Evolutionary conservation across 2,888 invertebrate genomes (phyloP).

Genomic region (Chrysomela aeneicollis): DNA sequence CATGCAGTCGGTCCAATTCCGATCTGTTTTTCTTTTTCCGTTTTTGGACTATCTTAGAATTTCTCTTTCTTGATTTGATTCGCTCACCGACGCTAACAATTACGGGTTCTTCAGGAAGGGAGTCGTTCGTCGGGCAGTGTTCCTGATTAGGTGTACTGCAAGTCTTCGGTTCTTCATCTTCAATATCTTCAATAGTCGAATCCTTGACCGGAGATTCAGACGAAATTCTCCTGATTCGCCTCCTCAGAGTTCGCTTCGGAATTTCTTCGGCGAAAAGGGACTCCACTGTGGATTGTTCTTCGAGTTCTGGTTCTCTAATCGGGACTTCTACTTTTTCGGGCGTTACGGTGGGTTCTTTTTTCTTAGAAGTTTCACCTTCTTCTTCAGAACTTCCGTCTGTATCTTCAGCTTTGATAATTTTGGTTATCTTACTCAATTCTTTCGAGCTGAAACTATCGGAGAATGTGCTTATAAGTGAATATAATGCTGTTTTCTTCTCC

Average conservation of each 20-base stretch:
- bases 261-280: slow-evolving; percentile 34
- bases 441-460: slow-evolving; percentile 48
- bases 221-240: slow-evolving; percentile 28
- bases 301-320: slow-evolving; percentile 12
- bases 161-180: slow-evolving; percentile 31
- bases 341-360: slow-evolving; percentile 5
- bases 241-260: slow-evolving; percentile 34
- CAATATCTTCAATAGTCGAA: slow-evolving; percentile 20
- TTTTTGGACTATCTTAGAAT: no score
- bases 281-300: background rate
- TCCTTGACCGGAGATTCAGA: slow-evolving; percentile 24
- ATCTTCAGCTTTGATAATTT: slow-evolving; percentile 66
- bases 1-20: slow-evolving; percentile 72
- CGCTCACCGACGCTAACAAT: slow-evolving; percentile 45
- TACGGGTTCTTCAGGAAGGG: slow-evolving; percentile 28
- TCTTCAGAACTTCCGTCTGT: slow-evolving; percentile 64
- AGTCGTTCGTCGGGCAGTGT: slow-evolving; percentile 26
- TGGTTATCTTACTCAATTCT: slow-evolving; percentile 66
- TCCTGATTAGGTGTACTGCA: background rate
- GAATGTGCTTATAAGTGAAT: slow-evolving; percentile 51
- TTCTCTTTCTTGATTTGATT: slow-evolving; percentile 46
- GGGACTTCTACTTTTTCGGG: slow-evolving; percentile 20
- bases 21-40: slow-evolving; percentile 58
- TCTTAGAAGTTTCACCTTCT: slow-evolving; percentile 40
- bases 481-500: slow-evolving; percentile 48